These are phyloP conservation scores for Enteromius paludinosus DNA, from an alignment of 2,797 vertebrate species.

Conservation along the genomic window DNA sequence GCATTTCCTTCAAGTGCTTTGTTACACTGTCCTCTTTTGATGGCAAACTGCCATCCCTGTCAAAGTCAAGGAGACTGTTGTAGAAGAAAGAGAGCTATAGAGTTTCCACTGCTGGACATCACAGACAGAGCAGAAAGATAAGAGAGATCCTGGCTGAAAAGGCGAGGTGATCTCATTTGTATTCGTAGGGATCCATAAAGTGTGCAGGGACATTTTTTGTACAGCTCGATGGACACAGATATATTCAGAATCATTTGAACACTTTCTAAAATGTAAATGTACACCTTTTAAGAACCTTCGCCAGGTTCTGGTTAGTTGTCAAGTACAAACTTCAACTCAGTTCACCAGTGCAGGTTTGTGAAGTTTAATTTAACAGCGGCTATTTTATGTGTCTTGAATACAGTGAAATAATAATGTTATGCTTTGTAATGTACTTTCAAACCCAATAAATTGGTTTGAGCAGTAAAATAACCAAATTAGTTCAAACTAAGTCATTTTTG, in stretches of 20 bases:
- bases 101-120: conserved; percentile 27
- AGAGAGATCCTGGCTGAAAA: conserved; percentile 9
- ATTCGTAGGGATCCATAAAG: conserved; percentile 8
- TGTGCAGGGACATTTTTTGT: neutral
- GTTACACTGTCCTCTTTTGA: conserved; percentile 25
- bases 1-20: conserved; percentile 38
- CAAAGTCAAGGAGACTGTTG: conserved; percentile 49
- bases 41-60: conserved; percentile 39
- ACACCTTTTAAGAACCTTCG: neutral
- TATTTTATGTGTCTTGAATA: neutral
- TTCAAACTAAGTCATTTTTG: too few species aligned
- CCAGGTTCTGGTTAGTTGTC: neutral
- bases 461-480: too few species aligned
- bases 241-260: neutral
- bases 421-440: neutral
- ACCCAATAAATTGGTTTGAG: neutral
- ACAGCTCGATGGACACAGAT: neutral
- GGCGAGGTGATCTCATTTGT: neutral
- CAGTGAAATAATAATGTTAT: neutral
- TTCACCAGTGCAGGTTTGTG: neutral
- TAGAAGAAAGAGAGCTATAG: conserved; percentile 25
- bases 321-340: neutral
- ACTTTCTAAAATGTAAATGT: conserved; percentile 16
- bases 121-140: conserved; percentile 23
- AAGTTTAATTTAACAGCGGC: neutral